Evolutionary conservation across 2,113 vertebrate genomes (phyloP).

Genomic region (Salminus brasiliensis): DNA sequence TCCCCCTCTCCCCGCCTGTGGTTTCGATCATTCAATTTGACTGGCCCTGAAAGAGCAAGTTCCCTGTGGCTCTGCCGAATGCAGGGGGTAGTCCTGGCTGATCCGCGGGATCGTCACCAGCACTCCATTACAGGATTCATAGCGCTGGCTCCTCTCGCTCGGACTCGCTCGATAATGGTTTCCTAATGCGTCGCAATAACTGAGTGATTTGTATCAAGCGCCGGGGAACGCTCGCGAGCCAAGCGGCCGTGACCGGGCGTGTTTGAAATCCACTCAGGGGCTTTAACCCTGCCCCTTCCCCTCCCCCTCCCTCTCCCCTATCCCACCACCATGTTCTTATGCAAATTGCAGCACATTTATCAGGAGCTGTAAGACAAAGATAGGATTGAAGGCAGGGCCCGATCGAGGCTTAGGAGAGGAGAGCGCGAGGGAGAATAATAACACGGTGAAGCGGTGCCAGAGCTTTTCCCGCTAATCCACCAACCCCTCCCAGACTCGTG

Average conservation of each 20-base stretch:
- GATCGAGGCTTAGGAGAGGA: constrained; percentile 31
- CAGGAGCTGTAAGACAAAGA: constrained; percentile 44
- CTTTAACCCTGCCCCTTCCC: constrained; percentile 2
- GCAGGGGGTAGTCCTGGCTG: not conserved
- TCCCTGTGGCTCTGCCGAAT: constrained; percentile 10
- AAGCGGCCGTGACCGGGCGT: constrained; percentile 30
- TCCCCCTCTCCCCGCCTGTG: not conserved
- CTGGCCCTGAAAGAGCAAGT: not conserved
- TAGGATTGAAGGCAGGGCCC: constrained; percentile 46
- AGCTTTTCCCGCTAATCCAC: constrained; percentile 12
- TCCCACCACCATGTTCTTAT: constrained; percentile 34
- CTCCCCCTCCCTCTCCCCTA: constrained; percentile 5
- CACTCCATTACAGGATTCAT: not conserved
- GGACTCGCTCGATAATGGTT: constrained; percentile 12
- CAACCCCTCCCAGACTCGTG: not conserved
- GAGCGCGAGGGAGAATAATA: constrained; percentile 7
- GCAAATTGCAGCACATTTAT: constrained; percentile 43
- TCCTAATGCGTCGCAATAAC: constrained; percentile 36
- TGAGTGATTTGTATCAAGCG: constrained; percentile 28
- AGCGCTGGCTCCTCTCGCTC: not conserved
- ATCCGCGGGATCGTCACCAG: not conserved
- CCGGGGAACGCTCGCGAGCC: not conserved
- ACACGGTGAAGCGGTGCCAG: constrained; percentile 30
- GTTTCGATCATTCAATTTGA: not conserved
- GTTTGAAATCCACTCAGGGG: constrained; percentile 39